Evolutionary conservation across 2,888 invertebrate genomes (phyloP).

Genomic region (Nomada hirtipes): DNA sequence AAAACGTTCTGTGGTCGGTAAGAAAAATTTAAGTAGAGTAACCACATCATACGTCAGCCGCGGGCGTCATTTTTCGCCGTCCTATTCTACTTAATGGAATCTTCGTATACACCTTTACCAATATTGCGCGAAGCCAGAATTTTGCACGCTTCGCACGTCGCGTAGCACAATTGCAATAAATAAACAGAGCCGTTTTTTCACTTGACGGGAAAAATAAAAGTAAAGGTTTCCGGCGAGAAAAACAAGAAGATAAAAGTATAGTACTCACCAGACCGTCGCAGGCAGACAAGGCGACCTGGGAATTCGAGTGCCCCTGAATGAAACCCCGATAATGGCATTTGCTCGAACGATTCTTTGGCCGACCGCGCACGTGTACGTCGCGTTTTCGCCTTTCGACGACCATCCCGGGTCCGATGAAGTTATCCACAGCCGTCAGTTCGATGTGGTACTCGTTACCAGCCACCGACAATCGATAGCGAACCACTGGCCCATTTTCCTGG

Average conservation of each 20-base stretch:
- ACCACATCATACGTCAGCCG: conserved; percentile 39
- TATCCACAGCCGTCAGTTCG: conserved; percentile 80
- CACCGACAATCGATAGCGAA: conserved; percentile 85
- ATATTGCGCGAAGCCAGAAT: background rate
- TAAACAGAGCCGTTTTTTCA: too few relatives aligned
- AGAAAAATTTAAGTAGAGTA: conserved; percentile 44
- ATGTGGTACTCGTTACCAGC: conserved; percentile 82
- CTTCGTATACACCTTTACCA: background rate
- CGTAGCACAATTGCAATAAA: too few relatives aligned
- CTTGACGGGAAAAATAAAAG: too few relatives aligned
- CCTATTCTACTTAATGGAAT: conserved; percentile 2
- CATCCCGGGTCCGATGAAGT: conserved; percentile 85
- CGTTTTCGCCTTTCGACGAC: conserved; percentile 89
- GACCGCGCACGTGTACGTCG: conserved; percentile 74
- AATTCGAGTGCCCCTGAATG: conserved; percentile 89
- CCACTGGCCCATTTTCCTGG: conserved; percentile 85
- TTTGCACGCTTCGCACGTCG: too few relatives aligned
- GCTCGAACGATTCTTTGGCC: conserved; percentile 84
- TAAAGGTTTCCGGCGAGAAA: background rate
- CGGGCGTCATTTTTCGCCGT: background rate
- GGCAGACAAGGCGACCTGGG: conserved; percentile 91
- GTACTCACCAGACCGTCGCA: conserved; percentile 93
- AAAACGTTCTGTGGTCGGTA: background rate
- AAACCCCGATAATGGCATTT: conserved; percentile 92
- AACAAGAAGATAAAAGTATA: background rate